Evolutionary conservation across 2,888 invertebrate species (phyloP), one percentile per base, ranked within the genome.

Genomic region (Eulithis testata): DNA sequence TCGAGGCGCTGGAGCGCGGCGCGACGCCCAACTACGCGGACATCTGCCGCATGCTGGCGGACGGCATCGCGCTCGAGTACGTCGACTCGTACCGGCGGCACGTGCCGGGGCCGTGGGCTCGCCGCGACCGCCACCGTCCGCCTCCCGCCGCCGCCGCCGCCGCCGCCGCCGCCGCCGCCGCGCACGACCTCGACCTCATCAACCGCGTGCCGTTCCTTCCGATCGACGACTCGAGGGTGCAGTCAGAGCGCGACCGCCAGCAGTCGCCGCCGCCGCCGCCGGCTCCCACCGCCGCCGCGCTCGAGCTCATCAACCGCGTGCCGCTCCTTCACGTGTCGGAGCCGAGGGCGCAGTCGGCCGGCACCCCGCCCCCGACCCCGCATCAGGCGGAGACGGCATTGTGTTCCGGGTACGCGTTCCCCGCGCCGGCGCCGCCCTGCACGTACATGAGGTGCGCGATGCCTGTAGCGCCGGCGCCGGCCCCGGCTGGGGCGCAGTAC

Each of bases 1-100:
- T 94, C 87, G 81, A 78, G 68, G 94, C 93, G 85, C 85, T 94
- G 69, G 94, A 94, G 88, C 68, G 59, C 75, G 94, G 91, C 73
- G 86, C 70, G 75, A 86, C 91, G 81, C 91, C 88, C 82, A 88
- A 82, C 85, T 87, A 77, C 83, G 85, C 79, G 69, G 91, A 91
- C 77, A 83, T 91, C 66, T 71, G 78, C 79, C 80, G 77, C 75
- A 87, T 86, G 83, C 85, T 89, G 78, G 86, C 86, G 77, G 84
- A 86, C 86, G 90, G 90, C 80, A 86, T 91, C 85, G 75, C 76
- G 78, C 89, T 89, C 71, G 89, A 90, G 70, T 90, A 73, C 86
- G 89, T 91, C 64, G 82, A 85, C 52, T 86, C 83, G 64, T 91
- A 84, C 86, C 87, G 89, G 54, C 77, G 75, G 4, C 88, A 90